Conservation (phyloP, 1,140 invertebrate genomes). For the Drosophila simulans region DNA sequence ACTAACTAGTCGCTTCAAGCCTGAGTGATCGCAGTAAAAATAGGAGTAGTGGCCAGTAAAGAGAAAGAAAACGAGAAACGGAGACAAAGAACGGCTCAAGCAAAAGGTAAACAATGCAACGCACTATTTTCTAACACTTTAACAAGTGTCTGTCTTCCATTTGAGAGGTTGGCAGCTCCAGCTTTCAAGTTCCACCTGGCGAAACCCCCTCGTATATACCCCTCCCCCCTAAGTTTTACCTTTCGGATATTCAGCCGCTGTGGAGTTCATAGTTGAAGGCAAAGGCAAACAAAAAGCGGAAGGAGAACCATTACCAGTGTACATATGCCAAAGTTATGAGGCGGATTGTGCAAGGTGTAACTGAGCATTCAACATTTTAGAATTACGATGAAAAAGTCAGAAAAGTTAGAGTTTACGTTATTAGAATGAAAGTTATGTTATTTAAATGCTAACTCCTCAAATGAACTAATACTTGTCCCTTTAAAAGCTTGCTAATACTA, state of each 20-base stretch:
- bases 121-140: slow-evolving; percentile 83
- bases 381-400: neutral
- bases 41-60: slow-evolving; percentile 50
- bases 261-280: slow-evolving; percentile 81
- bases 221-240: neutral
- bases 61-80: slow-evolving; percentile 51
- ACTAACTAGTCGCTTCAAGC: slow-evolving; percentile 68
- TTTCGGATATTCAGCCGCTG: slow-evolving; percentile 64
- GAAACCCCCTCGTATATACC: neutral
- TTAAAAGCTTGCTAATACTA: neutral
- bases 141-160: slow-evolving; percentile 69
- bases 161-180: slow-evolving; percentile 41
- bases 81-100: slow-evolving; percentile 64
- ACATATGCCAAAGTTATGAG: slow-evolving; percentile 15
- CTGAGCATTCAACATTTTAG: neutral
- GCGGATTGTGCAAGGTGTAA: slow-evolving; percentile 33
- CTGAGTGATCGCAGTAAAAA: slow-evolving; percentile 73
- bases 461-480: too few species aligned
- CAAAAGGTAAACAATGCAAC: slow-evolving; percentile 82
- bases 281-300: slow-evolving; percentile 50
- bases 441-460: too few species aligned
- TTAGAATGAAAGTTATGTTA: too few species aligned
- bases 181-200: slow-evolving; percentile 63
- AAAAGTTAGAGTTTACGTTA: neutral
- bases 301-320: slow-evolving; percentile 54